Evolutionary conservation across 2,888 invertebrate species (phyloP), one percentile per base, ranked within the genome.

Genomic region (Monoplex corrugatus): DNA sequence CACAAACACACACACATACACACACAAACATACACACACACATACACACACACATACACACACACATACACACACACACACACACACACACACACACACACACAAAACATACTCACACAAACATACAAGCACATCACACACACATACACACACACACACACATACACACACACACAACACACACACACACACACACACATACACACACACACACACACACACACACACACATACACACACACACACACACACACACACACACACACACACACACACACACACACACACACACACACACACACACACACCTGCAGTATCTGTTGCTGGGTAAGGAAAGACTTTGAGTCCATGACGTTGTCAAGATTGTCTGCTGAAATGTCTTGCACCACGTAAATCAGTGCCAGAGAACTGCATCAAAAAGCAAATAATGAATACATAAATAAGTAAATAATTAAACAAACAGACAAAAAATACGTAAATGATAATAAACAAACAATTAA

Each of bases 351-450:
- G 32, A 90, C 78, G 84, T 90, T 90, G 19, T 44, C 50, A 43
- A 90, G 83, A 40, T 88, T 28, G 43, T 90, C 90, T 2, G 44
- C 40, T 5, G 88, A 45, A 1, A 63, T 50, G 87, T 90, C 82
- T 8, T 38, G 32, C 13, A 90, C 90, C 23, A 89, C 90, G 43
- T 90, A 90, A 0, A 89, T 78, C 84, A 86, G 83, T 38, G 50
- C 88, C 5, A 78, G 80, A 0, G 90, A 78, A 28, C 90, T 90
- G 89, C n/a, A 32, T 43, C n/a, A n/a, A 16, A 16, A 28, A n/a
- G 2, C 63, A 68, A n/a, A 28, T 6, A 68, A 6, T 23, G 63
- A 13, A 68, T n/a, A 68, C 16, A 68, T 13, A 68, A 23, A 23
- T 23, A 68, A 28, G 10, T 57, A 23, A 28, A 57, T 50, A 50